Percentiles rank a stretch among this genome's conserved stretches.
Conservation (phyloP, 2,797 vertebrate genomes). For the Apogon talboti region DNA sequence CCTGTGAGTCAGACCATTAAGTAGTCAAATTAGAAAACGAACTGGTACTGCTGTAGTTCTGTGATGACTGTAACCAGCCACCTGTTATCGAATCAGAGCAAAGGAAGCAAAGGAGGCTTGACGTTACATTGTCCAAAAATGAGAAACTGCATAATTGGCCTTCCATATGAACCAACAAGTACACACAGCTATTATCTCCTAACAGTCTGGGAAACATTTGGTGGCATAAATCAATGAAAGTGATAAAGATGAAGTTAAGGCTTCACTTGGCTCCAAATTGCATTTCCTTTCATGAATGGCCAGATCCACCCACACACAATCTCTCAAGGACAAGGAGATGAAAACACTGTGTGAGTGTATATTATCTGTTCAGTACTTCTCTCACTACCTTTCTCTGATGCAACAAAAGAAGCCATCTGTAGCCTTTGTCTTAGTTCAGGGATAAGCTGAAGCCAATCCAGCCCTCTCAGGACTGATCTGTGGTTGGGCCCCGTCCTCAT, state of each 20-base stretch:
- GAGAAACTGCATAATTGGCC: too few relatives aligned
- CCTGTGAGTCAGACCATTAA: too few relatives aligned
- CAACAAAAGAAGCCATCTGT: slow-evolving; percentile 73
- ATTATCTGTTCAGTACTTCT: slow-evolving; percentile 16
- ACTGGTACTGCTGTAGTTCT: too few relatives aligned
- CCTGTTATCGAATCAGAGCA: too few relatives aligned
- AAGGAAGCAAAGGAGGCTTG: too few relatives aligned
- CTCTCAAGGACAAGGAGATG: slow-evolving; percentile 27
- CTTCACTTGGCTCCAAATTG: slow-evolving; percentile 3
- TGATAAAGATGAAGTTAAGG: slow-evolving; percentile 1
- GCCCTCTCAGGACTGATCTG: slow-evolving; percentile 65
- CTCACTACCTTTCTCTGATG: slow-evolving; percentile 48
- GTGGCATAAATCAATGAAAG: neutral
- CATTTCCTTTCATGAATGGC: slow-evolving; percentile 28
- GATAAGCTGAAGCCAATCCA: slow-evolving; percentile 69
- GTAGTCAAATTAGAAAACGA: too few relatives aligned
- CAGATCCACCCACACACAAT: slow-evolving; percentile 19
- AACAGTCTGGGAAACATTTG: neutral
- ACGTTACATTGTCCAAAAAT: too few relatives aligned
- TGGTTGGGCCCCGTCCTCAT: slow-evolving; percentile 50
- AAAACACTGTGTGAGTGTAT: slow-evolving; percentile 11
- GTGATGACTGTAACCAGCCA: too few relatives aligned
- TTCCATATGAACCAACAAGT: too few relatives aligned
- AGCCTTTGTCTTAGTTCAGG: slow-evolving; percentile 68
- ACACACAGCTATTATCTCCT: neutral